Base-by-base conservation (phyloP, 2,888 invertebrate genomes). In the Abrostola triplasia region DNA sequence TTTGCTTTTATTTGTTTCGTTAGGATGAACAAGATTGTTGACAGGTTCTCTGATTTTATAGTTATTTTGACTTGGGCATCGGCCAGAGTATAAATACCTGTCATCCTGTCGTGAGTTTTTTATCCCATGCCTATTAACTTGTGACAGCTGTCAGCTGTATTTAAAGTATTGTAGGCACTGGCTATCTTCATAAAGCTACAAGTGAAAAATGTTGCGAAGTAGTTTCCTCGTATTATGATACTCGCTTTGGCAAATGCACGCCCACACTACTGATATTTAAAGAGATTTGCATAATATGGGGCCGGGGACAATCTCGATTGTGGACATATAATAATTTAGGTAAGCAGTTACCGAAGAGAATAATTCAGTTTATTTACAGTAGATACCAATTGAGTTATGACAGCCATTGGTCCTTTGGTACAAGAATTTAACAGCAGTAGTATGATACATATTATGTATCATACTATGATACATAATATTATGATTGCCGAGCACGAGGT, bases 191-290 rank as follows among this genome's bases (percentile, higher is more conserved):
- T 12, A 44, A 44, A 44, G 2, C 44, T 8, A 7, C 4, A 13
- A 42, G 24, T 24, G 24, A 24, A 24, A 24, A 24, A 24, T 24
- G 24, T 24, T 24, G 24, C 4, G 24, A 24, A 2, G 24, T 24
- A 24, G 24, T 24, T 24, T 24, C 24, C 24, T 24, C 4, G 24
- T 24, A 24, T 24, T 24, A 24, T 24, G 24, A 24, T 24, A 47
- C 44, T 24, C 13, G 13, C 24, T 44, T 47, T 47, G 44, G 13
- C 44, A 47, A 47, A 24, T 41, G 41, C 1, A 47, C 44, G 44
- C 44, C 44, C 44, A 47, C 44, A 24, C 8, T 24, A 24, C 44
- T 13, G 44, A 47, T 47, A 47, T 47, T 47, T 47, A 24, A 47
- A 13, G 44, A 5, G 8, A 47, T 47, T 47, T 47, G 9, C 44